Evolutionary conservation across 2,797 vertebrate species (phyloP), one percentile per base, ranked within the genome.

Genomic region (Artibeus jamaicensis): DNA sequence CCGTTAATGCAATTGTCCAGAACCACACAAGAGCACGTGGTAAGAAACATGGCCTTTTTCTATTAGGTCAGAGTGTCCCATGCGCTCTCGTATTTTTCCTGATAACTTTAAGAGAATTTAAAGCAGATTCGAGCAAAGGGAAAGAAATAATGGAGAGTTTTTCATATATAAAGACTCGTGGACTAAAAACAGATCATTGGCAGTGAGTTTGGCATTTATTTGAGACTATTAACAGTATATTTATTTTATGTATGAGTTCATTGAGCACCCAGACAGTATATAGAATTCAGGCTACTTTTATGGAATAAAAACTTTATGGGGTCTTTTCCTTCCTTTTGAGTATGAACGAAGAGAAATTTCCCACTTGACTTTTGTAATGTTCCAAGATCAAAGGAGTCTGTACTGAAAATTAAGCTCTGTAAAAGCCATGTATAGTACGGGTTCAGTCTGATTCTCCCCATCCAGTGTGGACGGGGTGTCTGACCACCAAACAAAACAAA

Each of bases 51-150:
- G 29, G 34, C 57, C n/a, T 55, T 90, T 71, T 92, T 93, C 76
- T 76, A 1, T 74, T 16, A 55, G 29, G 42, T 85, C 59, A 78
- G n/a, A 57, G 39, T 24, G 32, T 86, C 57, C 77, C 9, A 1
- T 32, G 48, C 87, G 87, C 89, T 77, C 70, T 87, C 89, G 14
- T 76, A 18, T 84, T 93, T 83, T 87, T 34, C 65, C 53, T 50
- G 67, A 73, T 65, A 84, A 65, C 81, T 92, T 92, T 55, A 70
- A 74, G 88, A 92, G 50, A 92, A 86, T 68, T 67, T 22, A 87
- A 34, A 92, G 74, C 42, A n/a, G 89, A 48, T 19, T 86, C 68
- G 86, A 78, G 26, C n/a, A 71, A 86, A 93, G 68, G 11, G 14
- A 70, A 95, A 89, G 32, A 86, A 84, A 84, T 9, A 86, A 86